A percentile compares a stretch with the other conserved stretches of the same genome.
phyloP scores from a whole-genome alignment of 1,140 invertebrate species.

The Watersipora subatra region DNA sequence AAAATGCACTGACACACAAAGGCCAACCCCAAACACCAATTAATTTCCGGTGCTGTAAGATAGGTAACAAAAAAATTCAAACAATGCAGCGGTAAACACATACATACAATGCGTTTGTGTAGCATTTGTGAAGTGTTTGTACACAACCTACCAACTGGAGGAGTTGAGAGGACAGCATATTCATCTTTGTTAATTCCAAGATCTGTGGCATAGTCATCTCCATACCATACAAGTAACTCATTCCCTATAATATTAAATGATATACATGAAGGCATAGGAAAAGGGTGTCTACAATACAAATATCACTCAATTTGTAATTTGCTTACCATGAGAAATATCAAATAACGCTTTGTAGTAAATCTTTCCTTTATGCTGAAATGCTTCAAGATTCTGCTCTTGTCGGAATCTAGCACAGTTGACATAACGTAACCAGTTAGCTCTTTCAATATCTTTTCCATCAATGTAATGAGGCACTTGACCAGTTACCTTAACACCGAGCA shows the following conservation, averaged over 20 bases:
- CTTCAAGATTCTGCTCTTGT: constrained; percentile 46
- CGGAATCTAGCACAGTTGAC: constrained; percentile 47
- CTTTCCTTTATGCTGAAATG: constrained; percentile 46
- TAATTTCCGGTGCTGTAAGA: no score
- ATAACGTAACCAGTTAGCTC: constrained; percentile 49
- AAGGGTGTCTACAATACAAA: background rate
- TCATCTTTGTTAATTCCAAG: constrained; percentile 18
- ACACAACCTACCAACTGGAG: background rate
- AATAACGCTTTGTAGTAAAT: constrained; percentile 43
- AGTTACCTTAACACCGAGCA: no score
- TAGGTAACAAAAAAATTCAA: no score
- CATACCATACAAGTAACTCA: constrained; percentile 48
- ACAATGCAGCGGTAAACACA: no score
- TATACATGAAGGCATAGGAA: constrained; percentile 21
- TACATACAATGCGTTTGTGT: no score
- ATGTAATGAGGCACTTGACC: constrained; percentile 26
- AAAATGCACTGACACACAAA: no score
- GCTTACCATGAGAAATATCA: constrained; percentile 8
- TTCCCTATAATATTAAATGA: constrained; percentile 22
- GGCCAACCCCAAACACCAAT: no score
- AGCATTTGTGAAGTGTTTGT: no score
- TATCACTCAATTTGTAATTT: background rate
- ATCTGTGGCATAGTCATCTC: constrained; percentile 38
- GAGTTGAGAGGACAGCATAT: background rate
- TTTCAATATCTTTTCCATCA: constrained; percentile 37